These are phyloP conservation scores for Thaumatotibia leucotreta DNA, from an alignment of 1,140 invertebrate genomes.

Conservation along the genomic window DNA sequence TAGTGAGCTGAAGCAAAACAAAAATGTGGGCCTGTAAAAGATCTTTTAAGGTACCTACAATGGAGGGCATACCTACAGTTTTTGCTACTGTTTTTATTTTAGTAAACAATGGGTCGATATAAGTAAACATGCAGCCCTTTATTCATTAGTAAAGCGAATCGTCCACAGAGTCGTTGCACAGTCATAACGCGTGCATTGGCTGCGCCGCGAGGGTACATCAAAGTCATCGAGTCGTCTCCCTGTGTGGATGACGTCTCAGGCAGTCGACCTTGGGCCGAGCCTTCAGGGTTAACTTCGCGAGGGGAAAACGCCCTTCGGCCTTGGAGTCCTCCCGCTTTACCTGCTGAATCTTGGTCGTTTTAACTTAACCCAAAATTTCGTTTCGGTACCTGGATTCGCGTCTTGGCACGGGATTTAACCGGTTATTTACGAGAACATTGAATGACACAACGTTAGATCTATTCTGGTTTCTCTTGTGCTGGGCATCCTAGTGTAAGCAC, in stretches of 20 bases:
- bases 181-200: slow-evolving; percentile 35
- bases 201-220: slow-evolving; percentile 33
- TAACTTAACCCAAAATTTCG: neutral
- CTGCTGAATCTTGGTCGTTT: slow-evolving; percentile 17
- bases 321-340: slow-evolving; percentile 32
- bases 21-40: neutral
- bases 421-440: slow-evolving; percentile 8
- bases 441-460: slow-evolving; percentile 14
- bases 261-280: slow-evolving; percentile 38
- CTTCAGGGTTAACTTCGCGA: slow-evolving; percentile 39
- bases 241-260: slow-evolving; percentile 26
- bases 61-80: neutral
- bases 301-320: slow-evolving; percentile 37
- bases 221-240: slow-evolving; percentile 41
- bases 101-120: neutral
- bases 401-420: slow-evolving; percentile 2
- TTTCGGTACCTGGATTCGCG: neutral
- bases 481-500: neutral
- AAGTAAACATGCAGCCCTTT: slow-evolving; percentile 5
- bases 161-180: slow-evolving; percentile 19
- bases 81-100: slow-evolving; percentile 1
- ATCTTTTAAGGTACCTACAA: neutral
- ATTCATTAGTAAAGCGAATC: slow-evolving; percentile 11
- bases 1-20: neutral
- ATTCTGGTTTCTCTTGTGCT: slow-evolving; percentile 6